Evolutionary conservation across 2,113 vertebrate genomes (phyloP), one percentile per base, ranked within the genome.

Genomic region (Zosterops japonicus): DNA sequence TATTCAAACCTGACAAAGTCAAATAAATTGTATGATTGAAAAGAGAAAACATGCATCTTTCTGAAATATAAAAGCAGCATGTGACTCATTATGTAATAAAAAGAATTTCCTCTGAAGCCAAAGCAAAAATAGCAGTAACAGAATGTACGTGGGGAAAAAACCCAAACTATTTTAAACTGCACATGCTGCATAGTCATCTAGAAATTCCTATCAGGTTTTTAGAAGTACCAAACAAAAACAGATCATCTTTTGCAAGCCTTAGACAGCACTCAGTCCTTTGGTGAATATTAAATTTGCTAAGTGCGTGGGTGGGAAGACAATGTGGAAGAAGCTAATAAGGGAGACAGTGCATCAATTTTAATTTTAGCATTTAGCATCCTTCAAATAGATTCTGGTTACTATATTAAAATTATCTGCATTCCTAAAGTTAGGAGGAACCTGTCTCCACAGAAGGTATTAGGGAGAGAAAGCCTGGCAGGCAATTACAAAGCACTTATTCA

Each of bases 71-170:
- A 97, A 97, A 96, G 89, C 91, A 94, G 78, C 67, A 75, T 57
- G 68, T 93, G 89, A 94, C 72, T 70, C 79, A 84, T 95, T 94
- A 95, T 85, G 83, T 92, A 95, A 95, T 84, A 89, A 96, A 88
- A 93, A 91, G 4, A 72, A 94, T 89, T 95, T 85, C 59, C 89
- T 89, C 92, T 89, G 47, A 96, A 97, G 89, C 31, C 89, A 97
- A 97, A 97, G 36, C 14, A 83, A 96, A 91, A 96, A 95, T 8
- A 97, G 39, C 64, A 95, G 93, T 60, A 96, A 90, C 91, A 95
- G 84, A 90, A 95, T 89, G 35, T 91, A 94, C 10, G 49, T 33
- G 35, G 83, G 47, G 53, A 9, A 21, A 31, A 17, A 55, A 22
- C 44, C 20, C 24, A 23, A 95, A 93, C 70, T 83, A 79, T 96